phyloP scores from a whole-genome alignment of 2,113 vertebrate species.

The Uria lomvia region DNA sequence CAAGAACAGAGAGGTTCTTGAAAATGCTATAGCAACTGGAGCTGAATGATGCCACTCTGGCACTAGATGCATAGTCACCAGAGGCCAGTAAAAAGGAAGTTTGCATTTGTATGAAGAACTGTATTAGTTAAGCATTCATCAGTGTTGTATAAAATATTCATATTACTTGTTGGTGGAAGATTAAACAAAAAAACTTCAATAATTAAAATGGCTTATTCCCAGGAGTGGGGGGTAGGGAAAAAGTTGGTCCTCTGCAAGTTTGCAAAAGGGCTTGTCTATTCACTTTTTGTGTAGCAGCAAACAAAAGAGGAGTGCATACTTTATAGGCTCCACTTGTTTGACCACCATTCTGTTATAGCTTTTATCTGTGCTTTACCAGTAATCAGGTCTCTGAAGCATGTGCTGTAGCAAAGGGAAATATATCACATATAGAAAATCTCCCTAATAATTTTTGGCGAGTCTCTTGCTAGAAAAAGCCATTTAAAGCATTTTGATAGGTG shows the following conservation, averaged over 20 bases:
- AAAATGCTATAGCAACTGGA: conserved; percentile 99
- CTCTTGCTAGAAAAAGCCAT: neutral
- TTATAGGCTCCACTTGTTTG: conserved; percentile 70
- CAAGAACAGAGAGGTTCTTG: conserved; percentile 96
- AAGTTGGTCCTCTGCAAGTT: conserved; percentile 72
- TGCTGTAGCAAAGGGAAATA: neutral
- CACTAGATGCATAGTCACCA: conserved; percentile 73
- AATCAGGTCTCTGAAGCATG: conserved; percentile 44
- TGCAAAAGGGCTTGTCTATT: conserved; percentile 74
- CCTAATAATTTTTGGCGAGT: neutral
- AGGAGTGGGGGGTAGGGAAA: conserved; percentile 56
- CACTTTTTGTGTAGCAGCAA: conserved; percentile 76
- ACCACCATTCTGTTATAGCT: conserved; percentile 61
- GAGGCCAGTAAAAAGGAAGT: conserved; percentile 78
- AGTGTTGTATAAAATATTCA: conserved; percentile 72
- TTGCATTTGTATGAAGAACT: conserved; percentile 80
- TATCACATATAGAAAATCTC: neutral
- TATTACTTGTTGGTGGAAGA: conserved; percentile 71
- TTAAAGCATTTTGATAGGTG: neutral
- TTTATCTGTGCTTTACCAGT: conserved; percentile 71
- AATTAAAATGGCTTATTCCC: conserved; percentile 73
- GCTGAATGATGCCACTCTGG: conserved; percentile 79
- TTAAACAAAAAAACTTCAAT: conserved; percentile 66
- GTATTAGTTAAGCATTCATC: conserved; percentile 76
- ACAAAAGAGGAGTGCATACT: conserved; percentile 76